Base-by-base conservation (phyloP, 1,140 invertebrate species). In the Drosophila busckii region DNA sequence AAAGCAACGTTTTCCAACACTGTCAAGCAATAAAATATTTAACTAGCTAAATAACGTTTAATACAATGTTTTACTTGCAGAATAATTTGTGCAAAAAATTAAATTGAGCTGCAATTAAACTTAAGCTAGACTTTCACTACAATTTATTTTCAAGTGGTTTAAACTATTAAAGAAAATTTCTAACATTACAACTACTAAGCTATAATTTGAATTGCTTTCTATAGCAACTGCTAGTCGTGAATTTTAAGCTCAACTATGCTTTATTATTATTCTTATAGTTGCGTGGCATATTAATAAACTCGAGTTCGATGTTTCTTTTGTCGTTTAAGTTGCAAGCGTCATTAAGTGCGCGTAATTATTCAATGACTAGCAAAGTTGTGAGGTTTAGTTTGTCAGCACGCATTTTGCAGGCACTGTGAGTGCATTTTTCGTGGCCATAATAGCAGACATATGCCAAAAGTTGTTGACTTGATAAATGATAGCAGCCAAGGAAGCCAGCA, bases 261-360 rank as follows among this genome's bases (percentile, higher is more conserved):
- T n/a, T 23, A 19, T 34, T 53, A 19, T 37, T 38, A 20, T 42
- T 42, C 17, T 35, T 29, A n/a, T 49, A 53, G 59, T 83, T 82
- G 75, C 75, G 69, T 75, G 76, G 76, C 70, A 63, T 82, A 75
- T 82, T 80, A 82, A 80, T 80, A 78, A 78, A 64, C 68, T 22
- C 42, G 35, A 41, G 56, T 62, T 71, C 53, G 53, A 68, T 80
- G n/a, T 29, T 7, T 20, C 13, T 37, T 20, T 37, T 56, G 42
- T 56, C 32, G 32, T 45, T 63, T 58, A 60, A 62, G 65, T 80
- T 64, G 73, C 59, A 80, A 73, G 69, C 75, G 48, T 78, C 75
- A 82, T 80, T 80, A 75, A 82, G 69, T 82, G 61, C 67, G 70
- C 49, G 70, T 83, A 82, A 82, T 82, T 82, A 82, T 75, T 82